phyloP scores from a whole-genome alignment of 2,888 invertebrate species.

The Sphaeridia pumilis region DNA sequence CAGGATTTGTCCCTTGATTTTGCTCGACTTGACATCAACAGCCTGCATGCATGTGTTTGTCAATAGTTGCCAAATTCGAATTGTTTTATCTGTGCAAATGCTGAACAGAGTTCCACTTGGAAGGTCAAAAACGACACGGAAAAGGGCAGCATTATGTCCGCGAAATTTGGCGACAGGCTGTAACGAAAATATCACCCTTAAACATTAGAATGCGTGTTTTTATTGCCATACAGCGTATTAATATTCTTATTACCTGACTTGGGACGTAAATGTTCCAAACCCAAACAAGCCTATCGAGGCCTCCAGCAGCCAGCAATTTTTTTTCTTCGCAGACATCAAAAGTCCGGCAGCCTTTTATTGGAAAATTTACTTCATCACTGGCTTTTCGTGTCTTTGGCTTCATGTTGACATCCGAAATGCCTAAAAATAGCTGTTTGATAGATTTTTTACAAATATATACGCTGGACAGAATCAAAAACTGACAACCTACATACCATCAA shows the following conservation, averaged over 20 bases:
- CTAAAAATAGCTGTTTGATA: not conserved
- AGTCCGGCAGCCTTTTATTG: slow-evolving; percentile 17
- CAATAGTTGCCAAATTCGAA: slow-evolving; percentile 17
- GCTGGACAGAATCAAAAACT: not conserved
- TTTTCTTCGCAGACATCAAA: slow-evolving; percentile 23
- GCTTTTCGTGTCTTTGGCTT: slow-evolving; percentile 9
- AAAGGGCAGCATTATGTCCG: slow-evolving; percentile 20
- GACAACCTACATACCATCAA: slow-evolving; percentile 12
- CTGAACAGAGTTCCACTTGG: slow-evolving; percentile 19
- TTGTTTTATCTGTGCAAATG: slow-evolving; percentile 18
- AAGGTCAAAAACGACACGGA: slow-evolving; percentile 15
- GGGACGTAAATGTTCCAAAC: slow-evolving; percentile 21
- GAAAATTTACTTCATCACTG: slow-evolving; percentile 14
- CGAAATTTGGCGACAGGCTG: slow-evolving; percentile 20
- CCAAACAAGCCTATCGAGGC: slow-evolving; percentile 20
- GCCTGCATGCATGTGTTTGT: slow-evolving; percentile 20
- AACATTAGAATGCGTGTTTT: too few species aligned
- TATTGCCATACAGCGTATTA: not conserved
- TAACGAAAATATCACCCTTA: too few species aligned
- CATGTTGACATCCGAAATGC: slow-evolving; percentile 12
- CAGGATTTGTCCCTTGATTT: slow-evolving; percentile 16
- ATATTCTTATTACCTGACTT: slow-evolving; percentile 14
- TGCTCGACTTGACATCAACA: slow-evolving; percentile 12
- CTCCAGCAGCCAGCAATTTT: slow-evolving; percentile 17
- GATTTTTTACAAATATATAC: not conserved